These are phyloP conservation scores for Hartigia nigra DNA, from an alignment of 2,888 invertebrate genomes.

Conservation along the genomic window DNA sequence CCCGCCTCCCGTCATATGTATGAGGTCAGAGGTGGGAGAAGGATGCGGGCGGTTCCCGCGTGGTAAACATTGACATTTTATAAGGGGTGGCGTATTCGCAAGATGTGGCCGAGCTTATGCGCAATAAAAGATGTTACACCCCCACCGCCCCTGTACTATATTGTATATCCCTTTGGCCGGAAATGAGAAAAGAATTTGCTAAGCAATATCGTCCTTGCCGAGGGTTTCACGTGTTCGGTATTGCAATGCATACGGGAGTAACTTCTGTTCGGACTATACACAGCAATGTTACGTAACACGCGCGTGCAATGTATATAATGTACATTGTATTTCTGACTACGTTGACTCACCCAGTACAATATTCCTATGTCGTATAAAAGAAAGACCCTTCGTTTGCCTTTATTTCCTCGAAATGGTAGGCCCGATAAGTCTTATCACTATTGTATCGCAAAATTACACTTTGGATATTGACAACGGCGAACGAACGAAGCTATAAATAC, in stretches of 20 bases:
- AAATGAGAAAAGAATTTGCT: slow-evolving; percentile 25
- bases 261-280: neutral
- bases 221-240: slow-evolving; percentile 7
- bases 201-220: slow-evolving; percentile 18
- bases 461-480: neutral
- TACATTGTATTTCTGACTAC: neutral
- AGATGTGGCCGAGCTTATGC: slow-evolving; percentile 5
- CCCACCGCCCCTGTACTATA: slow-evolving; percentile 9
- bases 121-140: slow-evolving; percentile 18
- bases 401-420: neutral
- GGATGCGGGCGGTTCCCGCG: neutral
- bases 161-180: slow-evolving; percentile 13
- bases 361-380: neutral
- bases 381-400: neutral
- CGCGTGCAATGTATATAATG: neutral
- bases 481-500: neutral
- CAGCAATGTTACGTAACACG: neutral
- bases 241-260: neutral
- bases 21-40: neutral
- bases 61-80: slow-evolving; percentile 5
- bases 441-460: neutral
- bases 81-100: neutral
- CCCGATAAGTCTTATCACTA: neutral
- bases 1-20: neutral
- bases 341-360: neutral